Evolutionary conservation across 2,797 vertebrate species (phyloP).

Genomic region (Channallabes apus): DNA sequence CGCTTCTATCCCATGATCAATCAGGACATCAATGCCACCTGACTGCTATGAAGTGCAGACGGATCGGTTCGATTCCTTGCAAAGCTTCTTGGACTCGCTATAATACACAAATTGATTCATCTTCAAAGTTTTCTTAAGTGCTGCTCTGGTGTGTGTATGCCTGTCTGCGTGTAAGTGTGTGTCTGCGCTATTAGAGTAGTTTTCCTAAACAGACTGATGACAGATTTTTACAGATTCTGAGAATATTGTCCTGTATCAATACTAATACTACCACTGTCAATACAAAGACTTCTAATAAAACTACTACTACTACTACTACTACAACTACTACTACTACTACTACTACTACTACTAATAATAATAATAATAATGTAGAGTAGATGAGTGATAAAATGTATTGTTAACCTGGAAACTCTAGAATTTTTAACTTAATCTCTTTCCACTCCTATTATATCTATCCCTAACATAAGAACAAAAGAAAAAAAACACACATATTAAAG

Average conservation of each 20-base stretch:
- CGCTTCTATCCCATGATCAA: constrained; percentile 89
- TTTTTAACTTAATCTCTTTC: no score
- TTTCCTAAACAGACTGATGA: neutral
- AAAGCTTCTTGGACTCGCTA: constrained; percentile 81
- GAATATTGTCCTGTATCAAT: constrained; percentile 7
- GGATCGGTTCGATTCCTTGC: constrained; percentile 80
- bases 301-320: no score
- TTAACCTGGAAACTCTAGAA: no score
- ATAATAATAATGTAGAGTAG: no score
- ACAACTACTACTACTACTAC: no score
- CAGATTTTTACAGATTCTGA: constrained; percentile 49
- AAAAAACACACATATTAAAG: constrained; percentile 41
- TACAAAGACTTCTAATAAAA: no score
- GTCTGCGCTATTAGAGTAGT: neutral
- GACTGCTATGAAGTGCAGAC: constrained; percentile 86
- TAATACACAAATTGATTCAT: constrained; percentile 91
- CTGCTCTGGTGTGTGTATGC: constrained; percentile 61
- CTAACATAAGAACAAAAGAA: no score
- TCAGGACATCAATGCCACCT: constrained; percentile 86
- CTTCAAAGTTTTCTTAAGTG: constrained; percentile 88
- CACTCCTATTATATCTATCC: no score
- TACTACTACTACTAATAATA: no score
- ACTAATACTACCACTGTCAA: no score
- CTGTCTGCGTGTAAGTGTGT: neutral
- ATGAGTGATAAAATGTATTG: no score